A percentile compares a stretch with the other conserved stretches of the same genome.
Evolutionary conservation across 2,888 invertebrate species (phyloP).

Genomic region (Helicoverpa assulta): DNA sequence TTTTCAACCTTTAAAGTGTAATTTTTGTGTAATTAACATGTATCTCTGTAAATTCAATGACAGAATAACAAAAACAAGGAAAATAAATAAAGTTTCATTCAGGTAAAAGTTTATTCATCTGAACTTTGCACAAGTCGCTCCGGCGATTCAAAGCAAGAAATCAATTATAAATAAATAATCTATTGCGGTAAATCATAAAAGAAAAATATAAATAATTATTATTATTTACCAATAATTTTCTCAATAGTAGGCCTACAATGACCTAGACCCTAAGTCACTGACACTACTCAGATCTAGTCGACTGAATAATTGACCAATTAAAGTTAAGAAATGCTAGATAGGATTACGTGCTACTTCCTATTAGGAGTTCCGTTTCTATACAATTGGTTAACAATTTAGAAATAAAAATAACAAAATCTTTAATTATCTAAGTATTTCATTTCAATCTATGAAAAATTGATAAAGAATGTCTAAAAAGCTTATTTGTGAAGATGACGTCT

Average conservation of each 20-base stretch:
- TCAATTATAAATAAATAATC: slow-evolving; percentile 5
- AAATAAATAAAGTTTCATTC: too few relatives aligned
- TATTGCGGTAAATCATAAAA: slow-evolving; percentile 5
- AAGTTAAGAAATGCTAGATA: slow-evolving; percentile 39
- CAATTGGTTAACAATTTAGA: too few relatives aligned
- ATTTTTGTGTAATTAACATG: too few relatives aligned
- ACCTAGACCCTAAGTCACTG: slow-evolving; percentile 50
- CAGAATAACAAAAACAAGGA: too few relatives aligned
- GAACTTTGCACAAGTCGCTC: not conserved
- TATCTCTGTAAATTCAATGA: too few relatives aligned
- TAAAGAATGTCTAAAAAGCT: too few relatives aligned
- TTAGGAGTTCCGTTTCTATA: not conserved
- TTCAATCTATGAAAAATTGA: too few relatives aligned
- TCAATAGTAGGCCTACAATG: slow-evolving; percentile 23
- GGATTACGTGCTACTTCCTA: slow-evolving; percentile 32
- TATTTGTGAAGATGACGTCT: too few relatives aligned
- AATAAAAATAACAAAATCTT: too few relatives aligned
- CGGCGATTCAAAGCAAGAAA: not conserved
- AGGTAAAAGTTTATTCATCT: too few relatives aligned
- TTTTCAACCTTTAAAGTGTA: too few relatives aligned
- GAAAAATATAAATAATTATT: slow-evolving; percentile 18
- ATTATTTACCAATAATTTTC: slow-evolving; percentile 23
- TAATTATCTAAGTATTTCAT: too few relatives aligned
- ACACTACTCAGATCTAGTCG: slow-evolving; percentile 24
- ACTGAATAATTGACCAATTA: slow-evolving; percentile 22